These are phyloP conservation scores for Bombus impatiens DNA, from an alignment of 1,140 invertebrate species.

Conservation along the genomic window DNA sequence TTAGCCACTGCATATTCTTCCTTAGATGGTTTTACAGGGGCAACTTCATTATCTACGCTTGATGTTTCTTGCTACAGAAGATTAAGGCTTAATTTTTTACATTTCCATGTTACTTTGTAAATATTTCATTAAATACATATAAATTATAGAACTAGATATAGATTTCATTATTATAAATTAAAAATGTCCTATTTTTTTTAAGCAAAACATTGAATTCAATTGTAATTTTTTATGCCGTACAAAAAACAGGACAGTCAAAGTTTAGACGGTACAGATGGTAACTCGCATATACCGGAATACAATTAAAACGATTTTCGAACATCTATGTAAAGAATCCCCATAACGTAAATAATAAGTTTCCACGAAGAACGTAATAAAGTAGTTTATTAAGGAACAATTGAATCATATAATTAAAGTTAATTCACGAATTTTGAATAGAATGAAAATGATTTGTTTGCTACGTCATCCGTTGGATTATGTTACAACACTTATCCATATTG, in stretches of 20 bases:
- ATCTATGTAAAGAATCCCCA: not conserved
- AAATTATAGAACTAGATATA: not conserved
- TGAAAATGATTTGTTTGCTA: slow-evolving; percentile 42
- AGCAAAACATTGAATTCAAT: not conserved
- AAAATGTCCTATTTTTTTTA: not conserved
- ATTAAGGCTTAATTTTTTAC: slow-evolving; percentile 5
- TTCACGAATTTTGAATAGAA: slow-evolving; percentile 18
- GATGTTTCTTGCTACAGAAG: slow-evolving; percentile 83
- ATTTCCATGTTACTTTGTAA: not conserved
- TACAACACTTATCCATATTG: slow-evolving; percentile 28
- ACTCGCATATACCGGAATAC: not conserved
- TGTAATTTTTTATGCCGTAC: not conserved
- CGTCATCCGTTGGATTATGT: slow-evolving; percentile 51
- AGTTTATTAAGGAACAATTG: not conserved
- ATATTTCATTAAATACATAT: not conserved
- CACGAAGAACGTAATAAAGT: not conserved
- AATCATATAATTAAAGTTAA: slow-evolving; percentile 11
- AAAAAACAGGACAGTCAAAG: not conserved
- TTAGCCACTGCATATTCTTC: slow-evolving; percentile 96
- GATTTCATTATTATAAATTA: not conserved
- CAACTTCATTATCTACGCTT: slow-evolving; percentile 81
- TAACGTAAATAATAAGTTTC: too few species aligned
- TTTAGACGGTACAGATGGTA: not conserved
- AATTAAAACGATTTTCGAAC: not conserved
- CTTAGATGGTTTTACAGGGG: slow-evolving; percentile 90